Conservation (phyloP, 2,888 invertebrate species). For the Drosophila neotestacea region DNA sequence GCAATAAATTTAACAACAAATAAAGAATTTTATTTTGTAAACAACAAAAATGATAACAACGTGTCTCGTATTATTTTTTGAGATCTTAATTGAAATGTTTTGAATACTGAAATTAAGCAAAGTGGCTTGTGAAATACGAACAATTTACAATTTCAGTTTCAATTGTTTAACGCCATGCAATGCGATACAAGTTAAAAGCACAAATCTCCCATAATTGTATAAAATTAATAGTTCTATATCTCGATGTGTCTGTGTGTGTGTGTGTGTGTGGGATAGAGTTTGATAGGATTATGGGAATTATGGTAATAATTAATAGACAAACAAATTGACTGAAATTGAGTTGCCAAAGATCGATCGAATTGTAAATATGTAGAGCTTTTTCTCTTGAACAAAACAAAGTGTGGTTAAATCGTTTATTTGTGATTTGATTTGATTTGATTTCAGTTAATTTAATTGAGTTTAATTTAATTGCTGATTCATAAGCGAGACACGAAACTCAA, state of each 20-base stretch:
- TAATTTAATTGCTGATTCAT: conserved; percentile 21
- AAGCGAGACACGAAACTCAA: conserved; percentile 49
- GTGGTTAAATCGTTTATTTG: neutral
- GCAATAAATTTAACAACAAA: too few relatives aligned
- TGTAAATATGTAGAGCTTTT: neutral
- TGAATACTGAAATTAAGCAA: conserved; percentile 10
- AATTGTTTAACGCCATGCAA: neutral
- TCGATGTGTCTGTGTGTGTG: neutral
- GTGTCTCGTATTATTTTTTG: neutral
- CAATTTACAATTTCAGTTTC: neutral
- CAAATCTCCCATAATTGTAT: conserved; percentile 49
- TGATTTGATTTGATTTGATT: neutral
- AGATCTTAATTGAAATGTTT: conserved; percentile 10
- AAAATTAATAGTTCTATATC: conserved; percentile 17
- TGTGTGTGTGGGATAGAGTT: neutral
- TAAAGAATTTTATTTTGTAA: neutral
- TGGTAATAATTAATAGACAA: neutral
- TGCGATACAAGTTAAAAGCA: conserved; percentile 12
- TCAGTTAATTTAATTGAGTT: neutral
- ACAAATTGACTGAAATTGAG: conserved; percentile 13
- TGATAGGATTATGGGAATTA: neutral
- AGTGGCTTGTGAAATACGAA: conserved; percentile 12
- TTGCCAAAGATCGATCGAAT: conserved; percentile 1
- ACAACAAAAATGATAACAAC: conserved; percentile 4
- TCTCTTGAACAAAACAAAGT: neutral